Evolutionary conservation across 2,113 vertebrate genomes (phyloP), one percentile per base, ranked within the genome.

Genomic region (Tychaedon coryphoeus): DNA sequence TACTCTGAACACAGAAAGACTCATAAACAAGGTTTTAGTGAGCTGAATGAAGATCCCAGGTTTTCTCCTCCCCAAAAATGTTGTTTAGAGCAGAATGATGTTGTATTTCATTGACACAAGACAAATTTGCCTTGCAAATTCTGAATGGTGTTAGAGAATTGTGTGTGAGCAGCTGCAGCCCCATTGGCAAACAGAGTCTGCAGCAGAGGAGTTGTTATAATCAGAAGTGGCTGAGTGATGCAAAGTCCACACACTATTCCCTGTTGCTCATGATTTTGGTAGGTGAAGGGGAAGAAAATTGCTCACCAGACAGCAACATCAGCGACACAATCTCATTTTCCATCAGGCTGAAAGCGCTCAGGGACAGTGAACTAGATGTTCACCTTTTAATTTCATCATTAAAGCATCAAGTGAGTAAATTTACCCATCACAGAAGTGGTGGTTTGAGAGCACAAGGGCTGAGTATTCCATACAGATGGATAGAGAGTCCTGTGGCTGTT

Each of bases 351-450:
- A 92, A 73, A 86, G 28, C 77, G 82, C 81, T 85, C 57, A 50
- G 61, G 40, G 73, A 92, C 5, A 33, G 31, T 17, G 53, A 92
- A 87, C 48, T 87, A 24, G 40, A 85, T 38, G 20, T 42, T 89
- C 53, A 47, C 31, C 58, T 84, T 96, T 81, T 91, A 78, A 87
- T 93, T 92, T 87, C 34, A 28, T 61, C 29, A 45, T 89, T 89
- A 92, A 89, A 89, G 31, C 53, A 78, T 34, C 9, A 31, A 86
- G 51, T 22, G 31, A 85, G 40, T 91, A 83, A 84, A 92, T 77
- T 78, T 65, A 40, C 38, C 38, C 64, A 19, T 43, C 47, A 31
- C 53, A 79, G 58, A 78, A 78, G 34, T 5, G 47, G 43, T 51
- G 38, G 24, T n/a, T 90, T 74, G 76, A 58, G 69, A 93, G 45